Base-by-base conservation (phyloP, 2,888 invertebrate species). In the Hololepta plana region DNA sequence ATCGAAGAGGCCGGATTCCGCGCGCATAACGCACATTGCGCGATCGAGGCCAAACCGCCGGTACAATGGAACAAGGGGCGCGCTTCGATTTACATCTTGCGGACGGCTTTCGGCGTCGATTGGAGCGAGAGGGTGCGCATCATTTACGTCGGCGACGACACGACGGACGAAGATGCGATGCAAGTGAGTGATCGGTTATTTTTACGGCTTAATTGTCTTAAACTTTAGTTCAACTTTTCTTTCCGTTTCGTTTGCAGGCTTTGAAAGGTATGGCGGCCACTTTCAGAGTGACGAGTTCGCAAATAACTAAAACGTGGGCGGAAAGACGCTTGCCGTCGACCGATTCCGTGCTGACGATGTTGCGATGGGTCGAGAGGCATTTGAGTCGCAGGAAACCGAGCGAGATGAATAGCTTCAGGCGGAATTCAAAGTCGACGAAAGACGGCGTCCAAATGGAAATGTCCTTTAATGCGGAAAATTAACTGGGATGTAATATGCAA, bases 201-300 rank as follows among this genome's bases (percentile, higher is more conserved):
- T n/a, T n/a, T n/a, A n/a, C n/a, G n/a, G n/a, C n/a, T n/a, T n/a
- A n/a, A n/a, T n/a, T n/a, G 6, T 7, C n/a, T 17, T 17, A 17
- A 21, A 24, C 13, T 5, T 9, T 27, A 9, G 3, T 15, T 23
- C n/a, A 22, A 13, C 5, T 12, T 14, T 3, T n/a, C 12, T 28
- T 16, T 17, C 7, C 13, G 3, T 14, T 20, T 17, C 28, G 15
- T 31, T 38, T 41, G 17, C 47, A 85, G 84, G 82, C 85, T 1
- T 58, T 87, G 29, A 85, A 85, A 60, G 87, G 87, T 51, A 87
- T 88, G 84, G 87, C 87, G 1, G 80, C 84, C 2, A 87, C 87
- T 3, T 88, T 88, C 65, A 72, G 87, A 26, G 81, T 88, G 6
- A 75, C 84, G 0, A 75, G 81, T 0, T 84, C 84, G 1, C 67